phyloP scores from a whole-genome alignment of 2,888 invertebrate species.

The Caenorhabditis sulstoni region DNA sequence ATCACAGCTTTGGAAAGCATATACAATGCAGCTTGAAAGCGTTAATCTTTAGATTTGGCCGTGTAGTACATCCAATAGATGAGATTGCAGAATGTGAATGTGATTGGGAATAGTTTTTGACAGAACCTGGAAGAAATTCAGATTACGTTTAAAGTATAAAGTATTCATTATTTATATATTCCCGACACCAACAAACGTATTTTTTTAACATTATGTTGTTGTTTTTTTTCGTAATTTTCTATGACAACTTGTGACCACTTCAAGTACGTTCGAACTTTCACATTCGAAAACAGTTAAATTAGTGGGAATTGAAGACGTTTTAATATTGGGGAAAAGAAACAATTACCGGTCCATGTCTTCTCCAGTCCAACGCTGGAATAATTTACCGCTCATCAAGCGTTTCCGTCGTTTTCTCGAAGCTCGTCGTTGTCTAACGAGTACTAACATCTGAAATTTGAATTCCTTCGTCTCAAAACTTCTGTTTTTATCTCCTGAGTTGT shows the following conservation, averaged over 20 bases:
- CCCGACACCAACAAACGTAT: too few relatives aligned
- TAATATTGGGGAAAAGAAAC: neutral
- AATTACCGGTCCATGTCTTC: slow-evolving; percentile 77
- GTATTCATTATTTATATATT: too few relatives aligned
- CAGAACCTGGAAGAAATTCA: slow-evolving; percentile 74
- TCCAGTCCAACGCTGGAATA: slow-evolving; percentile 78
- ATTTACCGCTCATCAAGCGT: slow-evolving; percentile 70
- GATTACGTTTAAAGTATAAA: slow-evolving; percentile 1
- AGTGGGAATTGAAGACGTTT: too few relatives aligned
- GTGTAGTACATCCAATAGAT: slow-evolving; percentile 79
- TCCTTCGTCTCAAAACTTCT: neutral
- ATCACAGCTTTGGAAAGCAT: slow-evolving; percentile 40
- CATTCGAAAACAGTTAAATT: neutral
- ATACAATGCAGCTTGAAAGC: slow-evolving; percentile 19
- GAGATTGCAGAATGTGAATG: slow-evolving; percentile 77
- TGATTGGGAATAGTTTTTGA: slow-evolving; percentile 78
- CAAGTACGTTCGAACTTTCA: slow-evolving; percentile 1
- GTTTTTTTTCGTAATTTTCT: too few relatives aligned
- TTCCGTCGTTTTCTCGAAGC: slow-evolving; percentile 68
- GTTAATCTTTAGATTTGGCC: slow-evolving; percentile 73
- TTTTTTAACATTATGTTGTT: too few relatives aligned
- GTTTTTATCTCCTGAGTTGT: too few relatives aligned
- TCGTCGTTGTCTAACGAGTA: slow-evolving; percentile 63
- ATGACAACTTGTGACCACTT: slow-evolving; percentile 10
- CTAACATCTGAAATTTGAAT: slow-evolving; percentile 71